A percentile compares a stretch with the other conserved stretches of the same genome.
Evolutionary conservation across 2,888 invertebrate genomes (phyloP).

Genomic region (Cryptus viduatorius): DNA sequence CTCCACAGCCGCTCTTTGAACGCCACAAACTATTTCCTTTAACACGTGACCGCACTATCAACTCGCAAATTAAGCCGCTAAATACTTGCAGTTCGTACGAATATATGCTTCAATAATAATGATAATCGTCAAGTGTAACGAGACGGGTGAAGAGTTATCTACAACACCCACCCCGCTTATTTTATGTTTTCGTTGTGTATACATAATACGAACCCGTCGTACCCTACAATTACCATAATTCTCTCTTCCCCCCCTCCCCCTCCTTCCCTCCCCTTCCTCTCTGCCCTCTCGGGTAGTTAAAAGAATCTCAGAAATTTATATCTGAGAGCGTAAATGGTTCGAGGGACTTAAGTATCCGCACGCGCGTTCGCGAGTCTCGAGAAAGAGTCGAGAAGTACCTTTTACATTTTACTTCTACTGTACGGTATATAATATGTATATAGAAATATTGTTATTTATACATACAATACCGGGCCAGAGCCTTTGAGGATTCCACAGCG

Average conservation of each 20-base stretch:
- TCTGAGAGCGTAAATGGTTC: slow-evolving; percentile 10
- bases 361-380: slow-evolving; percentile 24
- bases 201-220: slow-evolving; percentile 30
- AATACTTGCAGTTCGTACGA: slow-evolving; percentile 34
- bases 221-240: slow-evolving; percentile 64
- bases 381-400: slow-evolving; percentile 29
- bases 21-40: not conserved
- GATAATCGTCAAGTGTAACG: slow-evolving; percentile 39
- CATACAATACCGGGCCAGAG: not conserved
- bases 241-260: not conserved
- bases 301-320: slow-evolving; percentile 56
- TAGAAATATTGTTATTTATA: not conserved
- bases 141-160: slow-evolving; percentile 25
- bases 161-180: slow-evolving; percentile 51
- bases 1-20: not conserved
- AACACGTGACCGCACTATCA: slow-evolving; percentile 28
- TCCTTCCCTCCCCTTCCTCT: too few relatives aligned
- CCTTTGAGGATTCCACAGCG: slow-evolving; percentile 12
- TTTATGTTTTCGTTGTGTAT: slow-evolving; percentile 55
- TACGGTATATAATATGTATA: not conserved
- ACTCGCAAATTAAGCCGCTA: slow-evolving; percentile 53
- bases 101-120: slow-evolving; percentile 29
- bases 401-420: slow-evolving; percentile 35
- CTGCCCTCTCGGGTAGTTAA: slow-evolving; percentile 23
- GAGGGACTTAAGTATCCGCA: slow-evolving; percentile 53